phyloP scores from a whole-genome alignment of 2,888 invertebrate genomes.

The Proisotoma minuta region DNA sequence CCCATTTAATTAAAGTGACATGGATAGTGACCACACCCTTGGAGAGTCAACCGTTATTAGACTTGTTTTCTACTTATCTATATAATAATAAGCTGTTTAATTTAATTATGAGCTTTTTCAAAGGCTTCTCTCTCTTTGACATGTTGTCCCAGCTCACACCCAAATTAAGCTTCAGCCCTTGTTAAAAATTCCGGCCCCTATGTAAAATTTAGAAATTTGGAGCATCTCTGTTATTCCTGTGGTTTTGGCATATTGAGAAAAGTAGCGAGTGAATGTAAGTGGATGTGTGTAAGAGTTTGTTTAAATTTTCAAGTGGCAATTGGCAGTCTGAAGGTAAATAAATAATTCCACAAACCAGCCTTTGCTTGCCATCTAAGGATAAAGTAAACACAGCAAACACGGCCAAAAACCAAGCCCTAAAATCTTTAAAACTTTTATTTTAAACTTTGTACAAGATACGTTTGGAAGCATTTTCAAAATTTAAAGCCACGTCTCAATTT shows the following conservation, averaged over 20 bases:
- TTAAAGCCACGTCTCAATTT: no score
- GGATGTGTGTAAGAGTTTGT: neutral
- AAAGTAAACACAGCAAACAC: slow-evolving; percentile 6
- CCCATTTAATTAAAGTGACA: slow-evolving; percentile 6
- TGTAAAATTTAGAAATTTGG: slow-evolving; percentile 1
- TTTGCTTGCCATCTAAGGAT: slow-evolving; percentile 1
- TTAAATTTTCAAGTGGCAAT: slow-evolving; percentile 5
- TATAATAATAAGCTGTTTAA: slow-evolving; percentile 2
- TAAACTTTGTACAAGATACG: no score
- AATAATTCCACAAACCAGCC: slow-evolving; percentile 1
- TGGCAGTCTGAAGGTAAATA: slow-evolving; percentile 6
- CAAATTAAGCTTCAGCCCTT: neutral
- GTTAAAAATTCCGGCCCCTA: neutral
- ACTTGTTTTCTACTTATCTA: no score
- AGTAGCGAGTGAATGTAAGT: slow-evolving; percentile 1
- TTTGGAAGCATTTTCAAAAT: no score
- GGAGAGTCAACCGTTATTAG: no score
- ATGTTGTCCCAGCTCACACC: slow-evolving; percentile 5
- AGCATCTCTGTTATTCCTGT: neutral
- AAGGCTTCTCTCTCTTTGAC: slow-evolving; percentile 1
- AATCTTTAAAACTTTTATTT: neutral
- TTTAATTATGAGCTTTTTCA: slow-evolving; percentile 4
- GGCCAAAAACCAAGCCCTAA: neutral
- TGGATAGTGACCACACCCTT: no score
- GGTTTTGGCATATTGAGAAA: slow-evolving; percentile 1